Base-by-base conservation (phyloP, 1,140 invertebrate genomes). In the Achroia grisella region DNA sequence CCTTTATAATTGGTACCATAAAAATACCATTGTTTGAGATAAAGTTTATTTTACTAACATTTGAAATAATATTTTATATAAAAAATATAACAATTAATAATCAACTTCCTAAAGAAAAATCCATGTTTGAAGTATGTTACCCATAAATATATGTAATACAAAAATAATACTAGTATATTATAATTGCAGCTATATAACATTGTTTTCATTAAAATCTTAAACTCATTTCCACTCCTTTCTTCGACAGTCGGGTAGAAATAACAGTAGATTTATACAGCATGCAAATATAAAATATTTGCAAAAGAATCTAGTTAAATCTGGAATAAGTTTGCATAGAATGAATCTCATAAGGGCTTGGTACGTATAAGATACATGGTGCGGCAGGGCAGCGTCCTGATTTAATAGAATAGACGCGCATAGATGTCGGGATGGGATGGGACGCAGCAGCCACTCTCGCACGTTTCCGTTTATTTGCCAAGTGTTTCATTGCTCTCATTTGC, bases 321-420 rank as follows among this genome's bases (percentile, higher is more conserved):
- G 71, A 67, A 79, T 74, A 72, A 60, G 50, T 81, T 71, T 77
- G 71, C 70, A 78, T 75, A 71, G 62, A 66, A 74, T 75, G 72
- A 74, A 77, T 79, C 64, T 58, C 67, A 68, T 71, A 66, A 67
- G 61, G 52, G 37, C 59, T 60, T 53, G 53, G 58, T 67, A 68
- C 64, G 62, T 72, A 65, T 59, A 64, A 57, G 64, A 71, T 49
- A 53, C 66, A 60, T 58, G 48, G 17, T 14, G 34, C 34, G 56
- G 52, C 44, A 44, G 60, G 57, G 55, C 62, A 71, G 64, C 59
- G 64, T 71, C 64, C 71, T 69, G 74, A 76, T 76, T 80, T 72
- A 80, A 80, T 80, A 74, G 65, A 80, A 80, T 74, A 70, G 66
- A 65, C 64, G 70, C 57, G 60, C 65, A 72, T 69, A 67, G 71